These are phyloP conservation scores for Lasioglossum pauxillum DNA, from an alignment of 2,888 invertebrate species.

Conservation along the genomic window DNA sequence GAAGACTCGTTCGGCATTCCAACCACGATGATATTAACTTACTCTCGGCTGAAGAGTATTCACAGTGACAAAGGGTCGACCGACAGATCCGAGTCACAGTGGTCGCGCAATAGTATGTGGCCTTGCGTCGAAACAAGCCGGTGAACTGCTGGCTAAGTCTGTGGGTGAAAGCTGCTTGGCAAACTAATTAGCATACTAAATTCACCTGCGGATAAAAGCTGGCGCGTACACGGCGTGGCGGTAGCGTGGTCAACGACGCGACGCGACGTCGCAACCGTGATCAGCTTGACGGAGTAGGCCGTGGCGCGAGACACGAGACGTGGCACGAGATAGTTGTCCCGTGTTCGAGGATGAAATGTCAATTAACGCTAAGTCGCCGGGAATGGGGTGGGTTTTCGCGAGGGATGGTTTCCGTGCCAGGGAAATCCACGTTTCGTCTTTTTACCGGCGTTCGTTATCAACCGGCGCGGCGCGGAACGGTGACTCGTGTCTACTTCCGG, in stretches of 20 bases:
- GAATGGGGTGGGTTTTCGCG: not conserved
- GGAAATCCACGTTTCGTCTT: slow-evolving; percentile 45
- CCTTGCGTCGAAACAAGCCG: not conserved
- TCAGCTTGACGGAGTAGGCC: not conserved
- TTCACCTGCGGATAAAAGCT: not conserved
- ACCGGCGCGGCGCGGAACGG: not conserved
- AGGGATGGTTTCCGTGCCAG: slow-evolving; percentile 12
- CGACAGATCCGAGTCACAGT: not conserved
- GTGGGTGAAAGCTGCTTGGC: not conserved
- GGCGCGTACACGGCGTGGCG: not conserved
- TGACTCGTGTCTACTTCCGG: slow-evolving; percentile 6
- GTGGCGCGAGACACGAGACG: not conserved
- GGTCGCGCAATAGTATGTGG: not conserved
- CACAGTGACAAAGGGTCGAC: not conserved
- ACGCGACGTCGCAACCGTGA: not conserved
- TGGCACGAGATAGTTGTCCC: not conserved
- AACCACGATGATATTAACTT: not conserved
- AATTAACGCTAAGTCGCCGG: not conserved
- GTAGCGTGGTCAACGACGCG: not conserved
- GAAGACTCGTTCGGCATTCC: not conserved
- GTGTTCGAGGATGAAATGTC: slow-evolving; percentile 1
- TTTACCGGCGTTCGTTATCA: slow-evolving; percentile 50
- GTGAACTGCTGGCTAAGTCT: not conserved
- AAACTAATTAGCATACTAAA: not conserved
- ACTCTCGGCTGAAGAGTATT: not conserved